Percentiles rank a stretch among this genome's conserved stretches.
Conservation (phyloP, 2,797 vertebrate species). For the Euphonia xanthogaster region DNA sequence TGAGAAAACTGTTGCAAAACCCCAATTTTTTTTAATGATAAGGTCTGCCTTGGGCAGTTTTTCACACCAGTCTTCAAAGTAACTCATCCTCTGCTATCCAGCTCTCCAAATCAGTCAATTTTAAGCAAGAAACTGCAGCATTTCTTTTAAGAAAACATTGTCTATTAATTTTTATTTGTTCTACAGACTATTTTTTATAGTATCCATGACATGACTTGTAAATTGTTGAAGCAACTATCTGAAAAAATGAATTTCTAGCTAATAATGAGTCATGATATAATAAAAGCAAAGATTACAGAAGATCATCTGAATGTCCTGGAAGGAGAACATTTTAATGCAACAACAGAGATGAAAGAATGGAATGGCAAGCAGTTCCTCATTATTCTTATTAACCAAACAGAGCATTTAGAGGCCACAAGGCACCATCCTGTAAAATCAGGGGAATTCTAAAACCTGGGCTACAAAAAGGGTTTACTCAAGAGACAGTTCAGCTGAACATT, state of each 20-base stretch:
- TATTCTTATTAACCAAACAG: not conserved
- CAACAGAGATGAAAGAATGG: not conserved
- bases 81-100: not conserved
- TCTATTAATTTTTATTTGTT: not conserved
- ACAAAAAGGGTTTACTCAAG: not conserved
- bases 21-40: rapidly evolving
- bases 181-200: not conserved
- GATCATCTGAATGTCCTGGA: not conserved
- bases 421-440: not conserved
- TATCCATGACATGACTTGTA: not conserved
- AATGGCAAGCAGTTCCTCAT: not conserved
- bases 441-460: not conserved
- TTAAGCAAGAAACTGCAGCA: not conserved
- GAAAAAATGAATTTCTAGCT: not conserved
- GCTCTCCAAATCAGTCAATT: not conserved
- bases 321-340: not conserved
- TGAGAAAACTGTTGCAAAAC: not conserved
- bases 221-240: not conserved
- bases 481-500: not conserved
- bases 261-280: not conserved
- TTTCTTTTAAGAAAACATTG: not conserved
- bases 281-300: not conserved
- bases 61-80: not conserved
- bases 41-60: not conserved
- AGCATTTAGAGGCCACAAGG: not conserved